phyloP scores from a whole-genome alignment of 2,113 vertebrate genomes.

The Anhinga rufa region DNA sequence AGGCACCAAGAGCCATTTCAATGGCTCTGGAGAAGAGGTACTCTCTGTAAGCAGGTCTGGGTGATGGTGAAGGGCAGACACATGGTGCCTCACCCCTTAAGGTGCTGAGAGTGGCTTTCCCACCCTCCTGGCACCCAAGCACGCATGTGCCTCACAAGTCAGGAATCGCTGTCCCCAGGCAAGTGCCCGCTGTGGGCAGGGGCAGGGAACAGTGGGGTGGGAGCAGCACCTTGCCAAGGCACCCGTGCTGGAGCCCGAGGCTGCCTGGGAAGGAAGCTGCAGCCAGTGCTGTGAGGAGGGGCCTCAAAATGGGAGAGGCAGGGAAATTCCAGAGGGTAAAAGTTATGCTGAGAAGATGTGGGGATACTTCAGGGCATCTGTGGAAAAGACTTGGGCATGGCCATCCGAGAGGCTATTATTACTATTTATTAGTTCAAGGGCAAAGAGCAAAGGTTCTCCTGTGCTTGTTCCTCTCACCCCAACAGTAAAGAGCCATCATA shows the following conservation, averaged over 20 bases:
- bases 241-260: fast-evolving
- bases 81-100: background rate
- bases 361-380: background rate
- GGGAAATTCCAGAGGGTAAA: background rate
- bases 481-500: background rate
- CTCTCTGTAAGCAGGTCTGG: background rate
- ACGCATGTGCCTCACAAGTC: background rate
- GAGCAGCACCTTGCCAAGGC: background rate
- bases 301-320: background rate
- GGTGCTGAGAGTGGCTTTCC: background rate
- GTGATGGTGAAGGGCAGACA: background rate
- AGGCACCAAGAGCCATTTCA: background rate
- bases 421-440: background rate
- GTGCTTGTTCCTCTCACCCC: background rate
- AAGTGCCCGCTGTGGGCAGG: background rate
- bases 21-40: background rate
- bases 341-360: background rate
- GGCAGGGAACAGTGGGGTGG: background rate
- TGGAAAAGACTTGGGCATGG: background rate
- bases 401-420: background rate
- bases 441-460: background rate
- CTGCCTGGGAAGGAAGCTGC: background rate
- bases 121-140: background rate
- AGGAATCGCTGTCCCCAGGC: background rate
- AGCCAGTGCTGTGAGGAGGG: background rate